Evolutionary conservation across 2,113 vertebrate genomes (phyloP).

Genomic region (Caloenas nicobarica): DNA sequence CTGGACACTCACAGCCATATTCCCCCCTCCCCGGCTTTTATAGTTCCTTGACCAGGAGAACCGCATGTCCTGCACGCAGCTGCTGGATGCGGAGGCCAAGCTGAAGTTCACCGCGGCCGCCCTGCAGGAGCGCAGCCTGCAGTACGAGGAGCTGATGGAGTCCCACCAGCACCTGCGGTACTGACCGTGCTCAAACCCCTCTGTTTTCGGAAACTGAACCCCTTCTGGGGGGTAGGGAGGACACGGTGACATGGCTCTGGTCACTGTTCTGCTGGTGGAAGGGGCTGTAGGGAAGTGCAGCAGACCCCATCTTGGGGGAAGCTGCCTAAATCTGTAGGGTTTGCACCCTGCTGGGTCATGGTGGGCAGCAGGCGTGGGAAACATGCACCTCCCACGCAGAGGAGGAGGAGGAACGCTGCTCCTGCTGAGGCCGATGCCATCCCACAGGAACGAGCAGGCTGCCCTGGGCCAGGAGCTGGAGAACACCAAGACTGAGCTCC

Average conservation of each 20-base stretch:
- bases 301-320: not conserved
- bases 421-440: not conserved
- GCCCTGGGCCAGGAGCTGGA: constrained; percentile 27
- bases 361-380: not conserved
- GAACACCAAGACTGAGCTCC: constrained; percentile 2
- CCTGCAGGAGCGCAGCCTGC: constrained; percentile 79
- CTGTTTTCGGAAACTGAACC: rapidly evolving
- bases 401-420: not conserved
- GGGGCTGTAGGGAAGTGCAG: not conserved
- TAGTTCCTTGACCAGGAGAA: constrained; percentile 93
- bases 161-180: constrained; percentile 79
- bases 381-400: rapidly evolving
- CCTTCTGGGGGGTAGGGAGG: no score
- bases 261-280: not conserved
- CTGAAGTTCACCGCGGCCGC: constrained; percentile 74
- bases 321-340: not conserved
- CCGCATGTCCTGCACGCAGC: constrained; percentile 78
- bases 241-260: rapidly evolving
- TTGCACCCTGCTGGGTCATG: not conserved
- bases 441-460: constrained; percentile 3
- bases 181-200: not conserved
- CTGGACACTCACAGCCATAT: not conserved
- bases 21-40: not conserved
- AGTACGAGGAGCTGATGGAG: constrained; percentile 83
- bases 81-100: constrained; percentile 80